Conservation (phyloP, 2,888 invertebrate species). For the Formica aserva region DNA sequence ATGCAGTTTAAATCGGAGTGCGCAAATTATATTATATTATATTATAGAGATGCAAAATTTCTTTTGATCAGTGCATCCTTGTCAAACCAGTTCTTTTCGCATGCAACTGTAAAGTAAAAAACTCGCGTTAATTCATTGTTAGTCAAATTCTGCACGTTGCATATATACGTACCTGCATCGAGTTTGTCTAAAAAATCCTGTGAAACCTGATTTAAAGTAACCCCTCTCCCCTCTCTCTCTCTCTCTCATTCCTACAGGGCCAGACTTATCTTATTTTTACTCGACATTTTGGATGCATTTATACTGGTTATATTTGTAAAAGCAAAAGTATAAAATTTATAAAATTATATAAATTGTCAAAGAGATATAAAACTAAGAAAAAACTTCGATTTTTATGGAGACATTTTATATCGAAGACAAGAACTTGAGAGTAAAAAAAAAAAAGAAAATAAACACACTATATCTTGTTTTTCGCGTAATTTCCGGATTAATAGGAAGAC, state of each 20-base stretch:
- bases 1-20: background rate
- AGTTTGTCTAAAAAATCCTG: background rate
- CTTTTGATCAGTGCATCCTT: slow-evolving; percentile 6
- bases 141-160: slow-evolving; percentile 32
- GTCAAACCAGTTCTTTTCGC: slow-evolving; percentile 18
- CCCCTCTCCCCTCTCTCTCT: background rate
- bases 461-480: background rate
- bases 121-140: slow-evolving; percentile 31
- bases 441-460: background rate
- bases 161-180: background rate
- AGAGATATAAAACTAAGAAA: background rate
- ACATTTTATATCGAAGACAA: background rate
- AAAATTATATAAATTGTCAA: background rate
- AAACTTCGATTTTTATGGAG: background rate
- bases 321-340: background rate
- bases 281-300: background rate
- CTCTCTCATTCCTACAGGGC: background rate
- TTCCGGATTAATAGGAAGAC: background rate
- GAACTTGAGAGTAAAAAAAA: background rate
- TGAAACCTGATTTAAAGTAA: slow-evolving; percentile 38
- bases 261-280: background rate
- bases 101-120: background rate
- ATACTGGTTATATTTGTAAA: background rate
- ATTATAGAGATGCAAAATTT: slow-evolving; percentile 4
- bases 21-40: background rate